Evolutionary conservation across 2,113 vertebrate species (phyloP).

Genomic region (Oreocharis arfaki): DNA sequence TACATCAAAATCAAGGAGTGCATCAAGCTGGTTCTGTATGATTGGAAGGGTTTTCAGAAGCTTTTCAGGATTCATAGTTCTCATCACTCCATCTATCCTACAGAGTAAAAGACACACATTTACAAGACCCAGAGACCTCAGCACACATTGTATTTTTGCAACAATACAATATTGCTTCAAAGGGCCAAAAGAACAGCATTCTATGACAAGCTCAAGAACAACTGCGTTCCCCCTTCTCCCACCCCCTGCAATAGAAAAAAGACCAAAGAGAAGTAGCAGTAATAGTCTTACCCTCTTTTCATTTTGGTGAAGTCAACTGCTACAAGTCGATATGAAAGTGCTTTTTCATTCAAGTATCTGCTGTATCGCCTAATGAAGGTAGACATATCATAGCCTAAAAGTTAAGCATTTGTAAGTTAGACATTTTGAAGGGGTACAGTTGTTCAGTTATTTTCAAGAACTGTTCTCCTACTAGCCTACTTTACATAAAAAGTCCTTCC

Average conservation of each 20-base stretch:
- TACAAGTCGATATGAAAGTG: slow-evolving; percentile 90
- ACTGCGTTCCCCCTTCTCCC: neutral
- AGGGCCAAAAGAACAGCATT: neutral
- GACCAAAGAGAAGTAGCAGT: neutral
- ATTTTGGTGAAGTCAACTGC: slow-evolving; percentile 95
- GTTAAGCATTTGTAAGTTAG: neutral
- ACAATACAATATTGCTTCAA: neutral
- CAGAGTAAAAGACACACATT: neutral
- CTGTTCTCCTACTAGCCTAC: neutral
- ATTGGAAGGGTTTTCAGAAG: slow-evolving; percentile 92
- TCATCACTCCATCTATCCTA: slow-evolving; percentile 89
- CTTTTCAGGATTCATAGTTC: slow-evolving; percentile 90
- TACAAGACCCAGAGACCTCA: neutral
- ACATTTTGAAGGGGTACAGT: neutral
- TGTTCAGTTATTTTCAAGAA: neutral
- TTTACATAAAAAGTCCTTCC: neutral
- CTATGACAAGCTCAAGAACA: neutral
- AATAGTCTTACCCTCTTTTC: slow-evolving; percentile 85
- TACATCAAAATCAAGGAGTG: slow-evolving; percentile 95
- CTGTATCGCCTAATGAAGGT: slow-evolving; percentile 93
- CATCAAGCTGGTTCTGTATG: slow-evolving; percentile 93
- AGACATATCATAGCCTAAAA: slow-evolving; percentile 93
- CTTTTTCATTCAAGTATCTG: slow-evolving; percentile 96
- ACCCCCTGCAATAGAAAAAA: neutral
- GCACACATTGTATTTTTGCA: neutral